Evolutionary conservation across 2,888 invertebrate species (phyloP).

Genomic region (Drosophila anomalata): DNA sequence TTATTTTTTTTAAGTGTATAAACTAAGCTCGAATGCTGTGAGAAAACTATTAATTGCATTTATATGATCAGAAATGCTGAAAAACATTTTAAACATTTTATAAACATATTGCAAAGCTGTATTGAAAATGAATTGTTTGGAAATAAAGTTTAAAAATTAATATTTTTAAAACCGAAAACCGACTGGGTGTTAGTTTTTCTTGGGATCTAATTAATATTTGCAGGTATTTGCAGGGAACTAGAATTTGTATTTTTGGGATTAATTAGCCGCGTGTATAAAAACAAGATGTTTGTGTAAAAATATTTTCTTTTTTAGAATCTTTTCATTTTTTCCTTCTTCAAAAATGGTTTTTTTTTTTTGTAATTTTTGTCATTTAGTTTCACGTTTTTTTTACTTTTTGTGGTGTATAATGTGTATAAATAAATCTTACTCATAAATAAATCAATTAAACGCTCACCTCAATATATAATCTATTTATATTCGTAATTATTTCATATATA

Average conservation of each 20-base stretch:
- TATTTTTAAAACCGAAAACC: slow-evolving; percentile 1
- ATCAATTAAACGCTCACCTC: slow-evolving; percentile 74
- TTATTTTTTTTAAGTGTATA: slow-evolving; percentile 1
- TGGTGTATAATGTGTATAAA: slow-evolving; percentile 69
- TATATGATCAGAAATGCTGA: neutral
- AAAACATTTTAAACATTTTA: neutral
- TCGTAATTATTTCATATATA: slow-evolving; percentile 66
- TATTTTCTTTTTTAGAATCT: slow-evolving; percentile 52
- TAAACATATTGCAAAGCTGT: neutral
- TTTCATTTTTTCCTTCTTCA: slow-evolving; percentile 15
- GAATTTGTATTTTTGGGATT: slow-evolving; percentile 5
- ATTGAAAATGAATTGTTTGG: neutral
- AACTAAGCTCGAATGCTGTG: neutral
- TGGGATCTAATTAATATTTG: slow-evolving; percentile 12
- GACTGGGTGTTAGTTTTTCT: slow-evolving; percentile 6
- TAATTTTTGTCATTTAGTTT: slow-evolving; percentile 34
- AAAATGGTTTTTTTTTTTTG: slow-evolving; percentile 22
- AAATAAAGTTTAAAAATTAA: neutral
- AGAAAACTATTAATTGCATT: neutral
- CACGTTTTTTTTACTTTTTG: slow-evolving; percentile 34
- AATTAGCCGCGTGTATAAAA: slow-evolving; percentile 55
- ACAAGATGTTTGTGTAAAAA: slow-evolving; percentile 72
- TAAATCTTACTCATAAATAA: slow-evolving; percentile 74
- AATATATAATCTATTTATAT: slow-evolving; percentile 63
- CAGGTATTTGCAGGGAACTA: slow-evolving; percentile 9